Base-by-base conservation (phyloP, 2,888 invertebrate species). In the Apoderus coryli region DNA sequence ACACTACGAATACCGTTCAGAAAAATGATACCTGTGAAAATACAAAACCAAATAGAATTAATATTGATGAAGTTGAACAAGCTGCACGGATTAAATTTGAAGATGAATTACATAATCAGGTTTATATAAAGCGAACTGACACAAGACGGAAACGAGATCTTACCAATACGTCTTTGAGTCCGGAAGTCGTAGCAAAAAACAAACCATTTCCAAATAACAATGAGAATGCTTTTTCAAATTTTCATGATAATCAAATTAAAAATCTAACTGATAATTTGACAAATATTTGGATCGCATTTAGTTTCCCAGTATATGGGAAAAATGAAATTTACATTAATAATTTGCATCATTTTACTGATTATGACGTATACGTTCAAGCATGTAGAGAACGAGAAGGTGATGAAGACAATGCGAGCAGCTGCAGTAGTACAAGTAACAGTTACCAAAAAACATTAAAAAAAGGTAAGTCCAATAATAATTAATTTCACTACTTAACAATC, bases 311-410 rank as follows among this genome's bases (percentile, higher is more conserved):
- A 2, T 37, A 56, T 53, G 30, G 48, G 44, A 43, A 48, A 42
- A 61, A 54, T 1, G 60, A 64, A 29, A 60, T 70, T 44, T 63
- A 65, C 5, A 66, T 81, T 38, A 56, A 51, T 22, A 61, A 70
- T 16, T 61, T 89, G 43, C 73, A 71, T 5, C 88, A 89, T 60
- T 88, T 72, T 56, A 73, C 81, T 1, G 64, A 67, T 44, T 88
- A 89, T 58, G 70, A 72, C 10, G 72, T 88, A 32, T 67, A 64
- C 41, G 70, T 89, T 27, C 68, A 69, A 55, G 86, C 84, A 3
- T 89, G 88, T 46, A 71, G 85, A n/a, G 65, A 68, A 43, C 53
- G 54, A 34, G 68, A 70, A 43, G 53, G 53, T 35, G 42, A n/a
- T n/a, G 57, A 58, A 14, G 52, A 52, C 10, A 59, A 56, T 32